These are phyloP conservation scores for Chunga burmeisteri DNA, from an alignment of 2,113 vertebrate species.

Conservation along the genomic window DNA sequence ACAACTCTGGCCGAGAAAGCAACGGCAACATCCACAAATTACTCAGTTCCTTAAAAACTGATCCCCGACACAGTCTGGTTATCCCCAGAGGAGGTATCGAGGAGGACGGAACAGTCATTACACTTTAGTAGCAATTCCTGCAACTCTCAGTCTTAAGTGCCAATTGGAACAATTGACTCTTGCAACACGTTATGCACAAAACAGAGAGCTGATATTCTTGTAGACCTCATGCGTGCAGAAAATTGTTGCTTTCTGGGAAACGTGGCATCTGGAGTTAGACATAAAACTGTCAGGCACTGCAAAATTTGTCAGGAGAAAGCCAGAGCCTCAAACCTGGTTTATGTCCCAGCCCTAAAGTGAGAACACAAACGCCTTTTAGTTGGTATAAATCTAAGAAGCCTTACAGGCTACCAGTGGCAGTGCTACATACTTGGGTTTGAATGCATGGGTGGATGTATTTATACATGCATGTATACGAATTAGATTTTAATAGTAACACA, in stretches of 20 bases:
- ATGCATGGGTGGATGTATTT: constrained; percentile 34
- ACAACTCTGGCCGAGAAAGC: constrained; percentile 84
- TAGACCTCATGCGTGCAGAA: constrained; percentile 3
- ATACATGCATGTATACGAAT: constrained; percentile 29
- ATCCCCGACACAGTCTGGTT: constrained; percentile 91
- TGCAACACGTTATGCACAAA: not conserved
- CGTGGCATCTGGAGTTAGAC: constrained; percentile 35
- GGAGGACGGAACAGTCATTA: constrained; percentile 96
- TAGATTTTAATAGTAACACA: constrained; percentile 40
- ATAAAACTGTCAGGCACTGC: constrained; percentile 7
- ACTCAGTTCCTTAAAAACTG: constrained; percentile 90
- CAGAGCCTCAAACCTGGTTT: not conserved
- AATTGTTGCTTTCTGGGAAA: constrained; percentile 46
- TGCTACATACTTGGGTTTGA: not conserved
- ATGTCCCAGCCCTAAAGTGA: not conserved
- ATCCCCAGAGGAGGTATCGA: constrained; percentile 91
- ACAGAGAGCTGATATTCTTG: constrained; percentile 13
- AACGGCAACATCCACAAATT: constrained; percentile 91
- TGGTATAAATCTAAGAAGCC: not conserved
- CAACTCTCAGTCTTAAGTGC: constrained; percentile 60
- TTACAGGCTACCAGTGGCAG: not conserved
- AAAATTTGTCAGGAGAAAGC: constrained; percentile 20
- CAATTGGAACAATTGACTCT: constrained; percentile 16
- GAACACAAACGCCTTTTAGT: not conserved
- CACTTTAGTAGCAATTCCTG: constrained; percentile 79